Conservation (phyloP, 2,797 vertebrate genomes). For the Acipenser ruthenus region DNA sequence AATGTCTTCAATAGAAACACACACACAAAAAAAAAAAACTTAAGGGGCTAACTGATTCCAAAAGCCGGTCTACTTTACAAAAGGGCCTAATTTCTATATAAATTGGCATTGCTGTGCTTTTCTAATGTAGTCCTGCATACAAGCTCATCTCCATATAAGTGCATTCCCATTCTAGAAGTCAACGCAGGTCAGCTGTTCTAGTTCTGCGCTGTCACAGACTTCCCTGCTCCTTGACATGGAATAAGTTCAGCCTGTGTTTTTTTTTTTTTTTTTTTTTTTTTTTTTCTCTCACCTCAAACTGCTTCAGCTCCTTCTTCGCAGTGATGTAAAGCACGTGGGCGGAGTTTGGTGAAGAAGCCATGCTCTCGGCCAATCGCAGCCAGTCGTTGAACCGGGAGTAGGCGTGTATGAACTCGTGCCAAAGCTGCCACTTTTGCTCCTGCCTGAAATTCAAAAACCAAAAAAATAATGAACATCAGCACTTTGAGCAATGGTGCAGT, state of each 20-base stretch:
- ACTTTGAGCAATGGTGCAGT: too few relatives aligned
- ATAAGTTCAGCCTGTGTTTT: neutral
- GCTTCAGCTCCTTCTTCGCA: conserved; percentile 45
- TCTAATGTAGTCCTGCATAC: too few relatives aligned
- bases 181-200: neutral
- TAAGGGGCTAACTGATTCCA: too few relatives aligned
- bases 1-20: too few relatives aligned
- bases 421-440: conserved; percentile 46
- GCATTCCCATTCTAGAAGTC: too few relatives aligned
- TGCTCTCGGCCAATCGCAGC: conserved; percentile 42
- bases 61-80: too few relatives aligned
- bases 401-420: conserved; percentile 54
- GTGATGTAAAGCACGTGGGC: conserved; percentile 32
- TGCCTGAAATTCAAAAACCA: conserved; percentile 29
- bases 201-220: neutral
- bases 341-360: conserved; percentile 20
- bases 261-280: neutral
- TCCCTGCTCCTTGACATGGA: neutral
- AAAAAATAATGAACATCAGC: neutral
- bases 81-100: too few relatives aligned
- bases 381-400: conserved; percentile 47
- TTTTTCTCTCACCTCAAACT: conserved; percentile 40
- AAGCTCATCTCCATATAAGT: too few relatives aligned
- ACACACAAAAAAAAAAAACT: too few relatives aligned
- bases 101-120: too few relatives aligned